A percentile compares a stretch with the other conserved stretches of the same genome.
Conservation (phyloP, 2,113 vertebrate genomes). For the Saguinus imperator region DNA sequence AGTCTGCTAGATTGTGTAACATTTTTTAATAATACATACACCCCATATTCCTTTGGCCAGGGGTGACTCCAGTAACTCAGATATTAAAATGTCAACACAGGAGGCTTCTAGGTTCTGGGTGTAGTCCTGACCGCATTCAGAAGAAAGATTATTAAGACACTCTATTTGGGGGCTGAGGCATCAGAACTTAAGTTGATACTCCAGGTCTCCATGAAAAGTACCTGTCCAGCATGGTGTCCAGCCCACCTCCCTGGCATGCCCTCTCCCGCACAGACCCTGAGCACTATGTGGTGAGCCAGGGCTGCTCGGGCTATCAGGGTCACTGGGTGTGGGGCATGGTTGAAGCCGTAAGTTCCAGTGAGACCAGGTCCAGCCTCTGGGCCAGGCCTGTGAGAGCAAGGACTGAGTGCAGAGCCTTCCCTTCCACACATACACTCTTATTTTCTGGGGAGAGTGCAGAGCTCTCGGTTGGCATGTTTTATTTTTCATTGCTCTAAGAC, state of each 20-base stretch:
- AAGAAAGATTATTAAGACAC: neutral
- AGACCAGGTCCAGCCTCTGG: neutral
- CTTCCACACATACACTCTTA: rapidly evolving
- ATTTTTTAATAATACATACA: neutral
- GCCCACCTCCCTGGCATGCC: rapidly evolving
- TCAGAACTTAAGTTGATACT: neutral
- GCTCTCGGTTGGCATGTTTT: neutral
- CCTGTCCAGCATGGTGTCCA: neutral
- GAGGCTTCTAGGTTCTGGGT: neutral
- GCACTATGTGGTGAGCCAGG: too few species aligned
- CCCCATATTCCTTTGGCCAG: neutral
- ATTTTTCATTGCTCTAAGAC: neutral
- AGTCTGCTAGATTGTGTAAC: neutral
- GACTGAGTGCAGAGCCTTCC: too few species aligned
- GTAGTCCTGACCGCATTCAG: neutral
- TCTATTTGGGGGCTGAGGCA: neutral
- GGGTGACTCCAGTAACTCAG: neutral
- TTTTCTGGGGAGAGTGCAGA: neutral
- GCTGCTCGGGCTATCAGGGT: too few species aligned
- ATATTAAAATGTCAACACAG: neutral
- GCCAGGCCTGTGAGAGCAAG: neutral
- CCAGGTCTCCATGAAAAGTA: neutral
- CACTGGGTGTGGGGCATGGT: neutral
- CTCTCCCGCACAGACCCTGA: neutral
- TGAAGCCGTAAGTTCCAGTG: neutral